Conservation (phyloP, 2,888 invertebrate genomes). For the Anthrax anthrax region DNA sequence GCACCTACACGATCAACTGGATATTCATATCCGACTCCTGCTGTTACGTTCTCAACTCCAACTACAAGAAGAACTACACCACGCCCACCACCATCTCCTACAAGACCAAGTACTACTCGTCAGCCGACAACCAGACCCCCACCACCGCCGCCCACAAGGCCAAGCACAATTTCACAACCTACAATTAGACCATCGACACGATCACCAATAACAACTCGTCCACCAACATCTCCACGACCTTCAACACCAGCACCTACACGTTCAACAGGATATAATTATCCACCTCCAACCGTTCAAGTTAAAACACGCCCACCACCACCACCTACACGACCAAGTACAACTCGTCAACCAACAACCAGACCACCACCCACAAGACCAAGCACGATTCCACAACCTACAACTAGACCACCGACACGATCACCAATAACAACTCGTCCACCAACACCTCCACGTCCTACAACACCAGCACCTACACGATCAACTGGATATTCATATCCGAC, state of each 20-base stretch:
- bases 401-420: neutral
- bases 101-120: too few species aligned
- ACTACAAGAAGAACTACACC: neutral
- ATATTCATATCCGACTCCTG: neutral
- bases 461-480: neutral
- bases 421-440: neutral
- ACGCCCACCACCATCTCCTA: too few species aligned
- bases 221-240: slow-evolving; percentile 14
- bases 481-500: neutral
- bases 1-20: too few species aligned
- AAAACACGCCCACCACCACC: slow-evolving; percentile 9
- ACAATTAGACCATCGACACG: slow-evolving; percentile 6
- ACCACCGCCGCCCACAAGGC: neutral
- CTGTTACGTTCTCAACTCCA: neutral
- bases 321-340: slow-evolving; percentile 1
- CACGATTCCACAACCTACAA: slow-evolving; percentile 1
- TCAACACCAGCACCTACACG: neutral
- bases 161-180: slow-evolving; percentile 6
- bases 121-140: neutral
- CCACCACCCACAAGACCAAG: neutral
- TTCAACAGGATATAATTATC: neutral
- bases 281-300: neutral
- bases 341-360: slow-evolving; percentile 2
- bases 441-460: neutral
- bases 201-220: slow-evolving; percentile 13